Conservation (phyloP, 1,140 invertebrate genomes). For the Ganaspis sp. region DNA sequence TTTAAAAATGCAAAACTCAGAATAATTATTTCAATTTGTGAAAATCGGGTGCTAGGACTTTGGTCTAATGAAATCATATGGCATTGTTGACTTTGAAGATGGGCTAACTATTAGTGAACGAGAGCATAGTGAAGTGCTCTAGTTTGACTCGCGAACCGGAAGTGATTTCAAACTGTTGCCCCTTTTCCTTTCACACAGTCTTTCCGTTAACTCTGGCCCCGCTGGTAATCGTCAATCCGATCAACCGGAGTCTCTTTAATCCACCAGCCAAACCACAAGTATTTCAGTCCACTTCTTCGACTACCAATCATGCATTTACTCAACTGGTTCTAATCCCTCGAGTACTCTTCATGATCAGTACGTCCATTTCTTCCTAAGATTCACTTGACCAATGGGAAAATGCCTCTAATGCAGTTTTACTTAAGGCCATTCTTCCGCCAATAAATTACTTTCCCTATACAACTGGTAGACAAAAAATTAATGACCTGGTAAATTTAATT, state of each 20-base stretch:
- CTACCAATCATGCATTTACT: constrained; percentile 71
- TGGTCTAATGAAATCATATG: constrained; percentile 7
- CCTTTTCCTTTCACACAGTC: constrained; percentile 11
- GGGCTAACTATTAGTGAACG: constrained; percentile 4
- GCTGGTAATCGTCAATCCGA: constrained; percentile 64
- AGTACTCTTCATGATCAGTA: constrained; percentile 67
- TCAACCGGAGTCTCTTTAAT: constrained; percentile 70
- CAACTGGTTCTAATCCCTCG: constrained; percentile 65
- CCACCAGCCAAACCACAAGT: constrained; percentile 65
- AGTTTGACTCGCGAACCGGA: constrained; percentile 43
- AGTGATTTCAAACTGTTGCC: constrained; percentile 36
- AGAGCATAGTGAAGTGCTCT: constrained; percentile 4
- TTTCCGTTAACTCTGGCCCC: constrained; percentile 12
- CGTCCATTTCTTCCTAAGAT: constrained; percentile 52
- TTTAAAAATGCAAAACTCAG: not conserved
- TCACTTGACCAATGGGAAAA: constrained; percentile 44
- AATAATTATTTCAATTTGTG: not conserved
- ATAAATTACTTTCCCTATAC: not conserved
- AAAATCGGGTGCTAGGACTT: not conserved
- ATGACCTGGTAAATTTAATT: too few species aligned
- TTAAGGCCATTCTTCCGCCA: constrained; percentile 32
- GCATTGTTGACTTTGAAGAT: constrained; percentile 15
- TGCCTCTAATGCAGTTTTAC: constrained; percentile 34
- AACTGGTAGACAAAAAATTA: too few species aligned
- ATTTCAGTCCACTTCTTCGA: constrained; percentile 60